Percentiles rank a stretch among this genome's conserved stretches.
These are phyloP conservation scores for Labia minor DNA, from an alignment of 2,888 invertebrate species.

Conservation along the genomic window DNA sequence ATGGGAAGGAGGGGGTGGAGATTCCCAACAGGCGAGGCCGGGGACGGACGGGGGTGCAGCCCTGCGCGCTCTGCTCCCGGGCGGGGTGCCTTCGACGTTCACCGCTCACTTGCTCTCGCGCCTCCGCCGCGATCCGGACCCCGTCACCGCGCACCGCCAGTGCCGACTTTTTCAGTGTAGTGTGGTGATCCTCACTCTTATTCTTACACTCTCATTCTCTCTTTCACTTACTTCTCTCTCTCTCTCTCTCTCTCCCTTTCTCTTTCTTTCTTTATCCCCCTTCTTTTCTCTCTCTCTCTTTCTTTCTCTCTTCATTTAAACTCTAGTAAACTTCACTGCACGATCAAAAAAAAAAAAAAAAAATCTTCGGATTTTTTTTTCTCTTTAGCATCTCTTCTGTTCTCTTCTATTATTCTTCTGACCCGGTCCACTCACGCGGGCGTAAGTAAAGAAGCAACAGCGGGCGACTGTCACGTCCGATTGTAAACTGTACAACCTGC, in stretches of 20 bases:
- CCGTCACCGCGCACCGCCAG: constrained; percentile 16
- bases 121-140: constrained; percentile 25
- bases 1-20: constrained; percentile 1
- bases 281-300: not conserved
- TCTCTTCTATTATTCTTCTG: constrained; percentile 13
- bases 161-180: not conserved
- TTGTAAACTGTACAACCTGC: not conserved
- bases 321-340: not conserved
- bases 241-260: not conserved
- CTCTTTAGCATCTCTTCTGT: constrained; percentile 7
- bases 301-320: constrained; percentile 1
- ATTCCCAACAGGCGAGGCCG: constrained; percentile 24
- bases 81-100: constrained; percentile 19
- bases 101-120: constrained; percentile 21
- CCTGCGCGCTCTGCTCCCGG: constrained; percentile 22
- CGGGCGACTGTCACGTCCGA: not conserved
- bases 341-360: not conserved
- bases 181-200: not conserved
- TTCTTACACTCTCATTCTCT: not conserved
- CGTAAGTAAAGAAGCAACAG: constrained; percentile 13
- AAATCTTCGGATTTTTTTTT: no score
- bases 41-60: constrained; percentile 22
- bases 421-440: constrained; percentile 2
- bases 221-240: not conserved
- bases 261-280: not conserved